These are phyloP conservation scores for Nemapogon koenigi DNA, from an alignment of 2,888 invertebrate species.

Conservation along the genomic window DNA sequence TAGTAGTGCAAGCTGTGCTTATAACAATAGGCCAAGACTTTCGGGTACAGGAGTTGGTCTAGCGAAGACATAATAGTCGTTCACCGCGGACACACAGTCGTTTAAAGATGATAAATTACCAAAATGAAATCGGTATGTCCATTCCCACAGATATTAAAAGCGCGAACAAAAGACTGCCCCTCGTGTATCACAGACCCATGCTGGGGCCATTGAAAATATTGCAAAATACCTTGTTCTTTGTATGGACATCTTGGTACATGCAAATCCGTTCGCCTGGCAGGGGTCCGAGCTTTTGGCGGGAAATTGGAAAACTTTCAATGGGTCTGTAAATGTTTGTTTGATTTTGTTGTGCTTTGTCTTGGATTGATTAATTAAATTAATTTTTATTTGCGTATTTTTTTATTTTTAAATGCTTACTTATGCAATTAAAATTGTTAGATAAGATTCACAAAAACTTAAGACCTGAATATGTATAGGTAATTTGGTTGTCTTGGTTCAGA, in stretches of 20 bases:
- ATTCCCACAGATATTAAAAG: slow-evolving; percentile 65
- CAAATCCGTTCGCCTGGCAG: slow-evolving; percentile 44
- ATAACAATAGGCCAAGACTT: slow-evolving; percentile 4
- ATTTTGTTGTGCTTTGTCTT: not conserved
- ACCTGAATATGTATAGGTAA: no score
- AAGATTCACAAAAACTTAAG: no score
- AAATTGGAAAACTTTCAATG: slow-evolving; percentile 55
- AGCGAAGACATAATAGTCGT: not conserved
- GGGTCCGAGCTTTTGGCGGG: slow-evolving; percentile 34
- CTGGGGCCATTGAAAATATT: slow-evolving; percentile 57
- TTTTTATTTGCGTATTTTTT: no score
- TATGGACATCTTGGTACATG: slow-evolving; percentile 31
- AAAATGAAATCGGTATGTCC: slow-evolving; percentile 60
- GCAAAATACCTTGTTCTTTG: slow-evolving; percentile 49
- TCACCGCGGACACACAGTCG: slow-evolving; percentile 24
- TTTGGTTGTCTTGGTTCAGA: no score
- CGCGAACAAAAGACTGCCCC: slow-evolving; percentile 48
- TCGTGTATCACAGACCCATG: slow-evolving; percentile 44
- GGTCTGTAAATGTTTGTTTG: not conserved
- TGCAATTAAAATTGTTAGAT: no score
- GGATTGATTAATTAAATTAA: no score
- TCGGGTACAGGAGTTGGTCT: slow-evolving; percentile 1
- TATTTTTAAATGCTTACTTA: no score
- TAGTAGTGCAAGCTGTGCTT: slow-evolving; percentile 10
- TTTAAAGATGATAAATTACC: slow-evolving; percentile 65